A percentile compares a stretch with the other conserved stretches of the same genome.
Conservation (phyloP, 2,113 vertebrate species). For the Hippopotamus amphibius region DNA sequence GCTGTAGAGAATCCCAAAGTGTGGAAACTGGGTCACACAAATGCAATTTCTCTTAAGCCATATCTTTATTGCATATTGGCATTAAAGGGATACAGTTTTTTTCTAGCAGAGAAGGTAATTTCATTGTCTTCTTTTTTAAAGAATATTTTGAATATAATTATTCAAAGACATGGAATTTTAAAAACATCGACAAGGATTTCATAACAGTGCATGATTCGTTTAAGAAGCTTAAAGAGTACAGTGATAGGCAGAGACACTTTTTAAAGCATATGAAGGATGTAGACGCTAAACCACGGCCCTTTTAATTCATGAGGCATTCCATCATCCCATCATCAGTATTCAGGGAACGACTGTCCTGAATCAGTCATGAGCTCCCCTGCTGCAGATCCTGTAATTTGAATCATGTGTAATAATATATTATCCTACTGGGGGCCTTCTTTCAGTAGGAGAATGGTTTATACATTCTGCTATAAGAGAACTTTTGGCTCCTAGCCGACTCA, state of each 20-base stretch:
- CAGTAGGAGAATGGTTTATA: constrained; percentile 89
- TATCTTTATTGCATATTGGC: constrained; percentile 72
- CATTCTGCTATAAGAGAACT: constrained; percentile 89
- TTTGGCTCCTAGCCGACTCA: constrained; percentile 86
- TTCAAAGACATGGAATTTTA: constrained; percentile 57
- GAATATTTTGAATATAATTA: constrained; percentile 58
- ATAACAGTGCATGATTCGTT: constrained; percentile 71
- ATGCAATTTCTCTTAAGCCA: constrained; percentile 80
- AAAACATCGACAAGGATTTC: constrained; percentile 25
- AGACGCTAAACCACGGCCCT: constrained; percentile 84
- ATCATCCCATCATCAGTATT: constrained; percentile 92
- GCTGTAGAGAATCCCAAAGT: constrained; percentile 81
- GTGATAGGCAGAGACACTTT: constrained; percentile 81
- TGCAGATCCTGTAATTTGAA: constrained; percentile 92
- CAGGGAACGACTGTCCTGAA: constrained; percentile 87
- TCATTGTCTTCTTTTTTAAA: constrained; percentile 17
- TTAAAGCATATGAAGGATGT: constrained; percentile 84
- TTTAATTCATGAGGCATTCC: constrained; percentile 88
- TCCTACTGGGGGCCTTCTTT: constrained; percentile 90
- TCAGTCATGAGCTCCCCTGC: constrained; percentile 89
- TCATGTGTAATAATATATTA: constrained; percentile 93
- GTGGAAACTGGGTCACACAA: constrained; percentile 83
- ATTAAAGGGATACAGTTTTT: constrained; percentile 71
- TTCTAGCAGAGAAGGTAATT: constrained; percentile 45
- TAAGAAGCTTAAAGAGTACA: constrained; percentile 78